A percentile compares a stretch with the other conserved stretches of the same genome.
Conservation (phyloP, 2,113 vertebrate species). For the Trichechus manatus region DNA sequence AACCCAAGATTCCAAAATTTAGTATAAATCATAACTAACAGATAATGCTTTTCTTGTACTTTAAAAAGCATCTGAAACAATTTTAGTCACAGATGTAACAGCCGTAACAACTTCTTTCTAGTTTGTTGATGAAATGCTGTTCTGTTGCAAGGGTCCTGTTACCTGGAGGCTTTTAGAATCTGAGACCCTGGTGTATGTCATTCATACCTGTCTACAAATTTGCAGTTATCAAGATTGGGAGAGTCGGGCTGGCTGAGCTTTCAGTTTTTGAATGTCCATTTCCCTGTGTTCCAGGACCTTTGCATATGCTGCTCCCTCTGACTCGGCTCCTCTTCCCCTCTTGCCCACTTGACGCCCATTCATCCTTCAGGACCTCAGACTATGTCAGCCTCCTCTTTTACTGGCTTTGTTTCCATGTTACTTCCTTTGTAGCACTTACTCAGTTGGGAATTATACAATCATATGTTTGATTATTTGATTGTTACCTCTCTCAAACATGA, state of each 20-base stretch:
- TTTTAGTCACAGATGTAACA: background rate
- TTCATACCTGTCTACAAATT: background rate
- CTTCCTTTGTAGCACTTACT: background rate
- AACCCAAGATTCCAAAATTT: background rate
- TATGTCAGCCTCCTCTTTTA: background rate
- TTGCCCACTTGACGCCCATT: background rate
- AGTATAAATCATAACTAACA: background rate
- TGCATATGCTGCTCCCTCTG: background rate
- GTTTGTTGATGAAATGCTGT: background rate
- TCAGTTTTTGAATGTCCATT: background rate
- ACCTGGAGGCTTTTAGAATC: background rate
- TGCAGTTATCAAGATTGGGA: background rate
- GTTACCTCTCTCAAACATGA: background rate
- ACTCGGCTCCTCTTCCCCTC: background rate
- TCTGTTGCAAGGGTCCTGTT: background rate
- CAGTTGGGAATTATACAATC: background rate
- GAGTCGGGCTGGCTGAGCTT: background rate
- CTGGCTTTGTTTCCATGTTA: background rate
- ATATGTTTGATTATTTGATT: background rate
- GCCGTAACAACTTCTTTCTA: background rate
- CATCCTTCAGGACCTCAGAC: background rate
- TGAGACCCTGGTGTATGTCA: background rate
- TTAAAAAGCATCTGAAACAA: background rate
- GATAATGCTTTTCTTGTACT: background rate
- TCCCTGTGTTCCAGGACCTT: background rate